These are phyloP conservation scores for Anagrus nilaparvatae DNA, from an alignment of 1,140 invertebrate genomes.

Conservation along the genomic window DNA sequence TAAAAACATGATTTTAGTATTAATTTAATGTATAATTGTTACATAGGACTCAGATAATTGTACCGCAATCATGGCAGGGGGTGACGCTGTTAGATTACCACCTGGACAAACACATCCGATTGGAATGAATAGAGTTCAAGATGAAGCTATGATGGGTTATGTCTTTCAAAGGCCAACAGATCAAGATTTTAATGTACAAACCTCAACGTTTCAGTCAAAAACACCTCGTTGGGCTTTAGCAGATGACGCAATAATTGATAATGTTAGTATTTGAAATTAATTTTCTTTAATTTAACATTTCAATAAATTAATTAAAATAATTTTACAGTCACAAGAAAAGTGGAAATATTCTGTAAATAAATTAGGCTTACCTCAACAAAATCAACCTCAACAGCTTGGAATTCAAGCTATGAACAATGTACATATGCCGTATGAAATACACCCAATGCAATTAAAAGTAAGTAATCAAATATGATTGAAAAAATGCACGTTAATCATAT, in stretches of 20 bases:
- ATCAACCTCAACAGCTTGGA: slow-evolving; percentile 40
- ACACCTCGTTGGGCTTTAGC: slow-evolving; percentile 64
- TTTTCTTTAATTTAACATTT: not conserved
- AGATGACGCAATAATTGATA: slow-evolving; percentile 69
- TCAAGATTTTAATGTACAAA: slow-evolving; percentile 53
- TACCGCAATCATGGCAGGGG: slow-evolving; percentile 39
- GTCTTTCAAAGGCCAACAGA: slow-evolving; percentile 75
- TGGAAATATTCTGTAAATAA: slow-evolving; percentile 55
- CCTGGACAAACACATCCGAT: slow-evolving; percentile 39
- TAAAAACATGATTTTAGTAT: no score
- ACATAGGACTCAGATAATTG: slow-evolving; percentile 37
- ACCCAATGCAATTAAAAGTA: slow-evolving; percentile 50
- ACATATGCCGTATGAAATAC: slow-evolving; percentile 45
- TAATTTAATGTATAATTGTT: no score
- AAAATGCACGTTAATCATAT: slow-evolving; percentile 1
- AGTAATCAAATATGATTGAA: slow-evolving; percentile 14
- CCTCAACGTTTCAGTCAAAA: slow-evolving; percentile 52
- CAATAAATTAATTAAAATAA: not conserved
- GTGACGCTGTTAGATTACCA: slow-evolving; percentile 37
- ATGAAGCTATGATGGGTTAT: slow-evolving; percentile 80
- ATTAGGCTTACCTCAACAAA: slow-evolving; percentile 45
- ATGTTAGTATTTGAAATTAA: slow-evolving; percentile 37
- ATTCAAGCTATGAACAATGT: slow-evolving; percentile 48
- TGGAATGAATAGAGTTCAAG: slow-evolving; percentile 51
- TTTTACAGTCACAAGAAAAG: slow-evolving; percentile 59